A percentile compares a stretch with the other conserved stretches of the same genome.
Evolutionary conservation across 2,797 vertebrate species (phyloP).

Genomic region (Delichon dasypus): DNA sequence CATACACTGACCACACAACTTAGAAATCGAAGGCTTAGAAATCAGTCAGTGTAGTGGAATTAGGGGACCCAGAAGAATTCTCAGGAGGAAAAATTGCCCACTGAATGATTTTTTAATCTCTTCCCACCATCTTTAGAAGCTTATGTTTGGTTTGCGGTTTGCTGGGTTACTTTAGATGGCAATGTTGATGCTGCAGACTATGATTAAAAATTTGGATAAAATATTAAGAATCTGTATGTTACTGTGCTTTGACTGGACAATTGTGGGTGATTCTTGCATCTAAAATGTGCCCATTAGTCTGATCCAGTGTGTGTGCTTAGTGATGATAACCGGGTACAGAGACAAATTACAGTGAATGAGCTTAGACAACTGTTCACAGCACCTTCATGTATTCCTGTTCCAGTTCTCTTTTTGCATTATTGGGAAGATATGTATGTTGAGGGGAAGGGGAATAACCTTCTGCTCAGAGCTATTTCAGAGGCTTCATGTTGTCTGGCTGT

Average conservation of each 20-base stretch:
- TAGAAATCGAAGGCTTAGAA: not conserved
- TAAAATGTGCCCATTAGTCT: not conserved
- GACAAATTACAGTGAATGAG: not conserved
- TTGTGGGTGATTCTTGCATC: not conserved
- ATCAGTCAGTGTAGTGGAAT: not conserved
- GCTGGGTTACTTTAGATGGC: not conserved
- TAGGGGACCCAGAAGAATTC: not conserved
- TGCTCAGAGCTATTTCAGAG: not conserved
- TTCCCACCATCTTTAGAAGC: not conserved
- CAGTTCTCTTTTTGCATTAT: not conserved
- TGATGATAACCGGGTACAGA: not conserved
- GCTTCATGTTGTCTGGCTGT: not conserved
- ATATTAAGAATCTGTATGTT: not conserved
- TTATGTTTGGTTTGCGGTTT: not conserved
- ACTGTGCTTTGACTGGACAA: not conserved
- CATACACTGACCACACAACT: not conserved
- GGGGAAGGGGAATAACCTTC: not conserved
- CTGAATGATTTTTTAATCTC: not conserved
- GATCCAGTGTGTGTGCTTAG: not conserved
- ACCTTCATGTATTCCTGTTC: not conserved
- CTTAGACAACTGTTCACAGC: not conserved
- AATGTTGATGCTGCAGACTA: not conserved
- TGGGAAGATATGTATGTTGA: not conserved
- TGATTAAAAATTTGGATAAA: not conserved
- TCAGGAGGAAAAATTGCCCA: not conserved